Base-by-base conservation (phyloP, 92 coral and sea anemone genomes). In the Umimayanthus chanpuru region DNA sequence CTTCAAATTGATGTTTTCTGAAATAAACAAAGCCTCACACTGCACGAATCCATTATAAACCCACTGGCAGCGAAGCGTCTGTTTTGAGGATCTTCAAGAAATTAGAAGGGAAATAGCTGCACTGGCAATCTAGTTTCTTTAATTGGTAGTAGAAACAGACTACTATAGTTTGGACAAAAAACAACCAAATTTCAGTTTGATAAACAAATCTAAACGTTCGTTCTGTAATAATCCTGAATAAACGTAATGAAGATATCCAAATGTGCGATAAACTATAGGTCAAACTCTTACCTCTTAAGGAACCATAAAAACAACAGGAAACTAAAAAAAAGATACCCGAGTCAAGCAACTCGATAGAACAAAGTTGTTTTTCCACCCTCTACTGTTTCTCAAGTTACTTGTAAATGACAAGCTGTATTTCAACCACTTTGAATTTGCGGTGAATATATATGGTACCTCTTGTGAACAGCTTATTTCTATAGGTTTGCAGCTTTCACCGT, bases 321-420 rank as follows among this genome's bases (percentile, higher is more conserved):
- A 20, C 71, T 65, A 16, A 9, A 65, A 65, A 65, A 18, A 16
- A 65, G 3, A 65, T 65, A 67, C 73, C 29, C 23, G 73, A 67
- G 23, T 67, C 73, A 67, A 67, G 73, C 73, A 67, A 67, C 73
- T 67, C 30, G 29, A 23, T 5, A 67, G 73, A 67, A 67, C 30
- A 30, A 67, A 67, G 73, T 67, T 67, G 73, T 67, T 67, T 65
- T 67, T 23, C 73, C 26, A 67, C 73, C 10, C 73, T 30, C 73
- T 67, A 67, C 25, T 67, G 28, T 67, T 67, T 23, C 30, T 23
- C 73, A 67, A n/a, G 73, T 67, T 67, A n/a, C 73, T 5, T 20
- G 73, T 21, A 67, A 67, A 67, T 67, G 73, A 67, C 73, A 67
- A 67, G 73, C 73, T 67, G 73, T 67, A 67, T 67, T 67, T 66